These are phyloP conservation scores for Drosophila athabasca DNA, from an alignment of 1,140 invertebrate genomes.

Conservation along the genomic window DNA sequence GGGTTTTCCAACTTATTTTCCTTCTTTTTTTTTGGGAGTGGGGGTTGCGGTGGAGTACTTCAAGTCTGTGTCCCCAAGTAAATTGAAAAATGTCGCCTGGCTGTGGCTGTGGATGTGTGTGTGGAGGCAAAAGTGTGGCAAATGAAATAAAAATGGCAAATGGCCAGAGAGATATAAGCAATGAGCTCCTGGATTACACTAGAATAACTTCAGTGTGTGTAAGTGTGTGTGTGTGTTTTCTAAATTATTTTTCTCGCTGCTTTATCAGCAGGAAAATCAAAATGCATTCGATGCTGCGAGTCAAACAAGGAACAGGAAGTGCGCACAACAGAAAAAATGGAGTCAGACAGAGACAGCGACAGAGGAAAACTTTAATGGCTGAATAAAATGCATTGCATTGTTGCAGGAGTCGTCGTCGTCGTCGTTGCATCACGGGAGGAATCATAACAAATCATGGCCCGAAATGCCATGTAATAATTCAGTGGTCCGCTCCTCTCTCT, in stretches of 20 bases:
- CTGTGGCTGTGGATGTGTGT: constrained; percentile 5
- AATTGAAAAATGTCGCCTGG: constrained; percentile 70
- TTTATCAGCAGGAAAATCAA: constrained; percentile 35
- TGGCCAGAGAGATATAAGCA: constrained; percentile 58
- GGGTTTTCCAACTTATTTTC: not conserved
- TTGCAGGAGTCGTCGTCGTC: constrained; percentile 39
- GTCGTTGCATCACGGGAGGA: constrained; percentile 31
- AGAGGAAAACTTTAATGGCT: constrained; percentile 51
- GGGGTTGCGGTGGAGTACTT: too few relatives aligned
- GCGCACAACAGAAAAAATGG: not conserved
- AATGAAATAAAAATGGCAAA: constrained; percentile 77
- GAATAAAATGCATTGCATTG: constrained; percentile 76
- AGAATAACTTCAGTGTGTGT: constrained; percentile 32
- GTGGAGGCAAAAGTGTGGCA: constrained; percentile 57
- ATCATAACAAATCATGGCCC: constrained; percentile 69
- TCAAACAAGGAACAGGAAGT: not conserved
- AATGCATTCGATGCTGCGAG: constrained; percentile 18
- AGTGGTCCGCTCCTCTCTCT: constrained; percentile 11
- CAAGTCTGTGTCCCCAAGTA: constrained; percentile 55
- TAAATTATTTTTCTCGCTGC: constrained; percentile 38
- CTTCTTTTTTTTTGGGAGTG: constrained; percentile 2
- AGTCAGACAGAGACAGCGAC: not conserved
- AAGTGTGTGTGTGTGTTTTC: constrained; percentile 27
- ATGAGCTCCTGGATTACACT: constrained; percentile 50
- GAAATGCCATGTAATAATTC: constrained; percentile 70